phyloP scores from a whole-genome alignment of 1,140 invertebrate species.

The Oryctes rhinoceros region DNA sequence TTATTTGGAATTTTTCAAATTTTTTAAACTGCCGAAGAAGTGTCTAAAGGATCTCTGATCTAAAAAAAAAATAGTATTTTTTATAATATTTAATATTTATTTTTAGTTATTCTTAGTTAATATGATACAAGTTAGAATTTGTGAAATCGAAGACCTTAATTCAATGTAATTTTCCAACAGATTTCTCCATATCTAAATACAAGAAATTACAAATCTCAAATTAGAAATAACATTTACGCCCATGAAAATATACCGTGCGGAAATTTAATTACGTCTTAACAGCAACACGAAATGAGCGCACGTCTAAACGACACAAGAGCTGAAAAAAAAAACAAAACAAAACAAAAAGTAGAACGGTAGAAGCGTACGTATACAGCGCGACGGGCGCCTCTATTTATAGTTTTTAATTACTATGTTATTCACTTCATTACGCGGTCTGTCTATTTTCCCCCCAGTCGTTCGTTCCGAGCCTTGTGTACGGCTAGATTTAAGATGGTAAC shows the following conservation, averaged over 20 bases:
- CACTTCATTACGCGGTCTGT: constrained; percentile 13
- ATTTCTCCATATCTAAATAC: too few relatives aligned
- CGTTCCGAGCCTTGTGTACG: neutral
- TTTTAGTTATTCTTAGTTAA: too few relatives aligned
- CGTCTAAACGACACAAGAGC: neutral
- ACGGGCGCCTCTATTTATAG: constrained; percentile 13
- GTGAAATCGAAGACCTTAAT: too few relatives aligned
- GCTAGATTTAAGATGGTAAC: neutral
- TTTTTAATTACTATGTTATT: constrained; percentile 6
- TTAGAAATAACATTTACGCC: neutral
- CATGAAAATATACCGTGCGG: neutral
- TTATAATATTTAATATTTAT: too few relatives aligned
- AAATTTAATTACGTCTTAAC: constrained; percentile 16
- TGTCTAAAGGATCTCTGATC: too few relatives aligned
- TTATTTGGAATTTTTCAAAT: too few relatives aligned
- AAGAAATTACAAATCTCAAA: too few relatives aligned
- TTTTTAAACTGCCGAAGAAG: too few relatives aligned
- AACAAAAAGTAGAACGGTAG: neutral
- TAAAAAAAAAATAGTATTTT: too few relatives aligned
- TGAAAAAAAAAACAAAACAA: too few relatives aligned
- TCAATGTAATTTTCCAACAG: too few relatives aligned
- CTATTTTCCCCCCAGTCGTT: neutral
- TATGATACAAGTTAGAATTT: too few relatives aligned
- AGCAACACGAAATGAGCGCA: neutral
- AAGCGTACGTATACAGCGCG: neutral